phyloP scores from a whole-genome alignment of 2,113 vertebrate species.

The Zosterops hypoxanthus region DNA sequence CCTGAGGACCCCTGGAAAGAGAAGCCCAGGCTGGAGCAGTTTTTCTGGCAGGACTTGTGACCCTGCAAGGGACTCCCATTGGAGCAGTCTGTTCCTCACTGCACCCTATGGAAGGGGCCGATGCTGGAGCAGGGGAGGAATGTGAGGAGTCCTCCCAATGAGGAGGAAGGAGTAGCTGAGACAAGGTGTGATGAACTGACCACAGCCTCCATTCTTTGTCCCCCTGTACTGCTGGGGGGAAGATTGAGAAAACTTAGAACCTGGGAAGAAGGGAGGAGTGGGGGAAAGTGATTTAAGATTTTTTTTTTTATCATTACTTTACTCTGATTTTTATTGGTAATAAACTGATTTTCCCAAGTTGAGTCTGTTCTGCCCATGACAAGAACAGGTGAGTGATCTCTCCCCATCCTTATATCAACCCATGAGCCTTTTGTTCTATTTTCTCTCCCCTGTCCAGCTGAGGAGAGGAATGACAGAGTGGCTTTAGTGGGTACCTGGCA shows the following conservation, averaged over 20 bases:
- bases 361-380: background rate
- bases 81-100: background rate
- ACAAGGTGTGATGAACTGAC: background rate
- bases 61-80: background rate
- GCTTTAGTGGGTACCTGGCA: background rate
- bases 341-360: background rate
- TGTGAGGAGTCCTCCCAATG: background rate
- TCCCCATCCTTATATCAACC: background rate
- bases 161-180: background rate
- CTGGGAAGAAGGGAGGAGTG: background rate
- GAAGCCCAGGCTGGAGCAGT: background rate
- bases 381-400: background rate
- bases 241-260: background rate
- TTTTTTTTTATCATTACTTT: background rate
- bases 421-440: background rate
- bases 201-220: background rate
- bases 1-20: background rate
- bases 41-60: background rate
- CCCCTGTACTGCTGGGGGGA: background rate
- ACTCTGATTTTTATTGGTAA: background rate
- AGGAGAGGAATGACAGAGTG: background rate
- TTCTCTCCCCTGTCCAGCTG: background rate
- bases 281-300: background rate
- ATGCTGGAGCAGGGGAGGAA: background rate
- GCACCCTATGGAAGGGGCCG: background rate